Percentiles rank a stretch among this genome's conserved stretches.
These are phyloP conservation scores for Corythornis vintsioides DNA, from an alignment of 2,113 vertebrate genomes.

Conservation along the genomic window DNA sequence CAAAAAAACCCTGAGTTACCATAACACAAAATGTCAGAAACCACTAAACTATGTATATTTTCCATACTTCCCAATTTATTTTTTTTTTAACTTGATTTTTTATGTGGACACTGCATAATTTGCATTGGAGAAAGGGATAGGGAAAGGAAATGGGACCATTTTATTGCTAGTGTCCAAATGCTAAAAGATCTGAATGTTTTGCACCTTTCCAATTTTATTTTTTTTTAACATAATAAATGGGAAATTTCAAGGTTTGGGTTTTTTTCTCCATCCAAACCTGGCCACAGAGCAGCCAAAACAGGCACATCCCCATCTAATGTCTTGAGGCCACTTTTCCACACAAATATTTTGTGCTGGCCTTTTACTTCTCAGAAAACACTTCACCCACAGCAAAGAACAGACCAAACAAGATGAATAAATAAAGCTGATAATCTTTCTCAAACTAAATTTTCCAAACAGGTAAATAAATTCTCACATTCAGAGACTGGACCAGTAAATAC, in stretches of 20 bases:
- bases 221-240: not conserved
- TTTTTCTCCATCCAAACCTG: not conserved
- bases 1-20: not conserved
- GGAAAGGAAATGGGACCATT: not conserved
- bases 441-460: not conserved
- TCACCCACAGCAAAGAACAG: not conserved
- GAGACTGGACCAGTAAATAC: not conserved
- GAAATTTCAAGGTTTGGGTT: not conserved
- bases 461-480: not conserved
- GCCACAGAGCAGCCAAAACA: not conserved
- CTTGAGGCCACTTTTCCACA: not conserved
- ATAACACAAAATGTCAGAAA: not conserved
- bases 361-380: not conserved
- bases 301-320: not conserved
- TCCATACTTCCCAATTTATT: not conserved
- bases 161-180: not conserved
- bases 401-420: not conserved
- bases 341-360: not conserved
- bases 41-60: not conserved
- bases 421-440: not conserved
- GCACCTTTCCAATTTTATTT: not conserved
- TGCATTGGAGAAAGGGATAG: not conserved
- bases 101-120: not conserved
- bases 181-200: not conserved
- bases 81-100: not conserved